Percentiles rank a stretch among this genome's conserved stretches.
Conservation (phyloP, 2,113 vertebrate genomes). For the Empidonax traillii region DNA sequence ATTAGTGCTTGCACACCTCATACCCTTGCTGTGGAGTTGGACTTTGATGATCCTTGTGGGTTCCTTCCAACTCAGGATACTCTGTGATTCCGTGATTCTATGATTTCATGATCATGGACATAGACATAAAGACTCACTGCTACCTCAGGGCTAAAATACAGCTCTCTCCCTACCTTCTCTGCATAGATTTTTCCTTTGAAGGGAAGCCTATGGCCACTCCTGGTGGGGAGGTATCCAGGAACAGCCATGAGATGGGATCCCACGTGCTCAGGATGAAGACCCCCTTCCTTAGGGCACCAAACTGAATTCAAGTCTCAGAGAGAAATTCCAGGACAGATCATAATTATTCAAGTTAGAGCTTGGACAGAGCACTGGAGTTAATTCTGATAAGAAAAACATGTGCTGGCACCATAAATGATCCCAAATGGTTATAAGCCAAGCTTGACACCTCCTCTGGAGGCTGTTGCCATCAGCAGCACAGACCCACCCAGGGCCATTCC, state of each 20-base stretch:
- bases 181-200: neutral
- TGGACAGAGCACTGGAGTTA: neutral
- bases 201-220: neutral
- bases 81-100: fast-evolving
- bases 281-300: neutral
- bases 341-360: neutral
- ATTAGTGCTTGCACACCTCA: fast-evolving
- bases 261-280: neutral
- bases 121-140: neutral
- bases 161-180: neutral
- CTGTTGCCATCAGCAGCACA: neutral
- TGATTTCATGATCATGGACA: fast-evolving
- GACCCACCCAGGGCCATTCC: neutral
- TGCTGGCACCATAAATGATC: neutral
- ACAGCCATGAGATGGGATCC: neutral
- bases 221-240: neutral
- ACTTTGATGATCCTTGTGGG: neutral
- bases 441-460: neutral
- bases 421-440: neutral
- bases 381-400: neutral
- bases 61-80: neutral
- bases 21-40: neutral
- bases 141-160: neutral
- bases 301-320: neutral
- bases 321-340: neutral